Percentiles rank a stretch among this genome's conserved stretches.
Conservation (phyloP, 2,797 vertebrate species). For the Myiotriccus ornatus region DNA sequence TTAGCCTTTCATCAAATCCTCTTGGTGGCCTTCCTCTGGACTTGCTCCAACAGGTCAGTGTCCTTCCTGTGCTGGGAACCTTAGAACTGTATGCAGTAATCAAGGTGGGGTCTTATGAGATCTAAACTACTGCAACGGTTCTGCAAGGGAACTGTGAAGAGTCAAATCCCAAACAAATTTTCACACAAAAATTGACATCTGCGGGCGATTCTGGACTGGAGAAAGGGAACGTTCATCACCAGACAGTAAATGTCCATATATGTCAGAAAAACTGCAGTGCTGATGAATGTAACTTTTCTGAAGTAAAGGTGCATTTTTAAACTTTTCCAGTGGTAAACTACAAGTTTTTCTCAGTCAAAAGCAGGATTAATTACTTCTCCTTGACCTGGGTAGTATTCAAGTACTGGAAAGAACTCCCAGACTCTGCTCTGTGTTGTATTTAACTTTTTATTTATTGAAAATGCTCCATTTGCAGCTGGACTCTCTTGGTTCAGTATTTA, state of each 20-base stretch:
- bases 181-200: neutral
- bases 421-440: neutral
- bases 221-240: neutral
- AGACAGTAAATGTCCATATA: neutral
- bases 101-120: neutral
- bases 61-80: neutral
- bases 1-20: neutral
- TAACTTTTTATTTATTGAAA: constrained; percentile 38
- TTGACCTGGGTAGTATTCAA: neutral
- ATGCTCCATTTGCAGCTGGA: neutral
- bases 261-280: neutral
- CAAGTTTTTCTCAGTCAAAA: neutral
- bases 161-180: neutral
- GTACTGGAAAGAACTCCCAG: neutral
- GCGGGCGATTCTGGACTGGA: neutral
- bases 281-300: constrained; percentile 12
- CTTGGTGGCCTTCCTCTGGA: neutral
- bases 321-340: neutral
- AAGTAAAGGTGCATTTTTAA: neutral
- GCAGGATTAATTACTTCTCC: constrained; percentile 6
- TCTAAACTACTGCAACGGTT: neutral
- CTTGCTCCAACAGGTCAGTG: neutral
- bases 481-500: neutral
- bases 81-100: neutral
- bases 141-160: neutral